These are phyloP conservation scores for Gnatocerus cornutus DNA, from an alignment of 2,888 invertebrate genomes.

Conservation along the genomic window DNA sequence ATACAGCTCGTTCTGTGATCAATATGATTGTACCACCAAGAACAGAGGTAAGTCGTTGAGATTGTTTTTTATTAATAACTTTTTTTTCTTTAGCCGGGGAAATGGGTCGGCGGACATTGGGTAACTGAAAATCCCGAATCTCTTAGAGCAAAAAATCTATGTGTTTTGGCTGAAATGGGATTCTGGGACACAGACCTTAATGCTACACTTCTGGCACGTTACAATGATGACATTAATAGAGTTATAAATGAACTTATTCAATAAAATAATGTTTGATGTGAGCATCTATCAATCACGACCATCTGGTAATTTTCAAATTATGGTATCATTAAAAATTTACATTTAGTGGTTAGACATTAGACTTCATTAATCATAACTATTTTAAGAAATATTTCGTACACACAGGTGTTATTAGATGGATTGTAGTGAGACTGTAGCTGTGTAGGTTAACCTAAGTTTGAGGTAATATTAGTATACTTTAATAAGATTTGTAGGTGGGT, in stretches of 20 bases:
- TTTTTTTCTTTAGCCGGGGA: conserved; percentile 57
- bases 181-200: conserved; percentile 69
- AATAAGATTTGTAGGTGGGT: no score
- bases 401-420: conserved; percentile 14
- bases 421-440: neutral
- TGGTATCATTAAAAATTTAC: conserved; percentile 1
- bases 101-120: conserved; percentile 67
- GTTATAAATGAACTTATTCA: conserved; percentile 65
- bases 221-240: conserved; percentile 68
- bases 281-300: neutral
- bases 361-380: conserved; percentile 2
- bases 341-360: neutral
- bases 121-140: conserved; percentile 61
- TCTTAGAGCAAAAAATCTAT: conserved; percentile 64
- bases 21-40: conserved; percentile 67
- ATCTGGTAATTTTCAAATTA: conserved; percentile 3
- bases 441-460: neutral
- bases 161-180: conserved; percentile 70
- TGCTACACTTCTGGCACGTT: conserved; percentile 68
- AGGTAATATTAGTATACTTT: neutral
- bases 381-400: neutral
- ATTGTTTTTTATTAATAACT: conserved; percentile 1
- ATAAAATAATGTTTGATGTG: conserved; percentile 5
- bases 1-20: conserved; percentile 69
- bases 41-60: conserved; percentile 55